These are phyloP conservation scores for Kryptolebias marmoratus DNA, from an alignment of 2,113 vertebrate species.

Conservation along the genomic window DNA sequence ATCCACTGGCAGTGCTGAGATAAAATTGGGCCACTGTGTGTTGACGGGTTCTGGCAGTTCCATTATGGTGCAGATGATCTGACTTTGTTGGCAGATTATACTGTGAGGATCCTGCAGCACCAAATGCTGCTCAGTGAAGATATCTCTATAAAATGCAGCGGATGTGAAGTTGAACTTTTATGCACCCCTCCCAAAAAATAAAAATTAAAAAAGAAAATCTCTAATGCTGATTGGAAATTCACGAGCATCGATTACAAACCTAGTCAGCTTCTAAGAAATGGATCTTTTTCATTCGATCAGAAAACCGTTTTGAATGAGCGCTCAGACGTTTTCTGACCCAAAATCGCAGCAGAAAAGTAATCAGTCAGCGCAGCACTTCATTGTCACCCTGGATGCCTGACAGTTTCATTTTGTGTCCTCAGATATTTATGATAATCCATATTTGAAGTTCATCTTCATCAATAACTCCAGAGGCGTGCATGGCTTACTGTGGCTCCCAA, in stretches of 20 bases:
- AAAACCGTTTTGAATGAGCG: conserved; percentile 18
- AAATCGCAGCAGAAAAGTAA: conserved; percentile 41
- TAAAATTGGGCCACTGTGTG: conserved; percentile 65
- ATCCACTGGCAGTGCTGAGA: conserved; percentile 61
- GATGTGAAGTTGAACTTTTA: conserved; percentile 37
- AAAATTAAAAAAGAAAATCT: conserved; percentile 37
- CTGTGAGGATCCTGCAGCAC: conserved; percentile 53
- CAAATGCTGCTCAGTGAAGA: conserved; percentile 51
- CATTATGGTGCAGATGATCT: conserved; percentile 62
- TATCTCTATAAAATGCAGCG: conserved; percentile 64
- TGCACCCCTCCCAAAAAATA: no score
- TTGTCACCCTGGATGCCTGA: conserved; percentile 4
- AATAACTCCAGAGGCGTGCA: conserved; percentile 43
- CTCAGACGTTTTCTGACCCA: conserved; percentile 36
- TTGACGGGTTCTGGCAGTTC: conserved; percentile 67
- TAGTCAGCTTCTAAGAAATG: conserved; percentile 17
- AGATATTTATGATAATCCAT: conserved; percentile 61
- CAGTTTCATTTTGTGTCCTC: conserved; percentile 36
- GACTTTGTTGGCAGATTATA: conserved; percentile 65
- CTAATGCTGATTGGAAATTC: conserved; percentile 24
- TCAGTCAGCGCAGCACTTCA: background rate
- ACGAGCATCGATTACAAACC: conserved; percentile 17
- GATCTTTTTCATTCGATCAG: conserved; percentile 37
- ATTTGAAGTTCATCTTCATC: conserved; percentile 59
- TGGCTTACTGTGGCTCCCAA: conserved; percentile 48